Evolutionary conservation across 2,113 vertebrate species (phyloP).

Genomic region (Pipra filicauda): DNA sequence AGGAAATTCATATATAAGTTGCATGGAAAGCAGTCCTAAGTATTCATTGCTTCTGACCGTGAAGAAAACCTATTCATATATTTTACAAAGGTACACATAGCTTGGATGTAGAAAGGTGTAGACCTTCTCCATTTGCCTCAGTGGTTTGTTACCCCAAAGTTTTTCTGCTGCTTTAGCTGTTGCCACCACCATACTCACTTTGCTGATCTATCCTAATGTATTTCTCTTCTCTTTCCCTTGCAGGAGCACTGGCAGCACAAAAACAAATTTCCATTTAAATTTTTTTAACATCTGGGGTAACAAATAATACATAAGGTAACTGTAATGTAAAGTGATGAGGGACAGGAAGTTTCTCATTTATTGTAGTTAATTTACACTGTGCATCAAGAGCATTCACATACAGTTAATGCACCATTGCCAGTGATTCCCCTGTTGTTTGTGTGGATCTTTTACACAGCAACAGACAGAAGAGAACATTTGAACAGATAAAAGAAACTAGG

Average conservation of each 20-base stretch:
- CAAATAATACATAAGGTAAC: constrained; percentile 40
- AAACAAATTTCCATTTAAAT: background rate
- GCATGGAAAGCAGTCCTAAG: background rate
- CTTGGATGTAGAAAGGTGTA: background rate
- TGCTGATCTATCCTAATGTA: background rate
- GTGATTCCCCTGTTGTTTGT: background rate
- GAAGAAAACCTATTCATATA: background rate
- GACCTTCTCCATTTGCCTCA: background rate
- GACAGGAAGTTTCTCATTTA: constrained; percentile 27
- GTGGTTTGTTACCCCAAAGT: background rate
- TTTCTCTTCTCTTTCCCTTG: background rate
- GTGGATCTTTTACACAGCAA: background rate
- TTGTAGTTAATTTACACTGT: background rate
- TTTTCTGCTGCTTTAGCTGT: background rate
- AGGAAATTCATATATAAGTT: background rate
- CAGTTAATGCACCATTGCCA: background rate
- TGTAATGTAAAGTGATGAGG: background rate
- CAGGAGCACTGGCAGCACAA: background rate
- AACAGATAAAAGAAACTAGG: background rate
- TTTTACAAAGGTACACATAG: background rate
- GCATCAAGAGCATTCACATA: background rate
- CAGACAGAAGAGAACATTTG: background rate
- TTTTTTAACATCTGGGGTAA: constrained; percentile 25
- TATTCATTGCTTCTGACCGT: background rate
- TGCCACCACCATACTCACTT: background rate